These are phyloP conservation scores for Gnatocerus cornutus DNA, from an alignment of 2,888 invertebrate genomes.

Conservation along the genomic window DNA sequence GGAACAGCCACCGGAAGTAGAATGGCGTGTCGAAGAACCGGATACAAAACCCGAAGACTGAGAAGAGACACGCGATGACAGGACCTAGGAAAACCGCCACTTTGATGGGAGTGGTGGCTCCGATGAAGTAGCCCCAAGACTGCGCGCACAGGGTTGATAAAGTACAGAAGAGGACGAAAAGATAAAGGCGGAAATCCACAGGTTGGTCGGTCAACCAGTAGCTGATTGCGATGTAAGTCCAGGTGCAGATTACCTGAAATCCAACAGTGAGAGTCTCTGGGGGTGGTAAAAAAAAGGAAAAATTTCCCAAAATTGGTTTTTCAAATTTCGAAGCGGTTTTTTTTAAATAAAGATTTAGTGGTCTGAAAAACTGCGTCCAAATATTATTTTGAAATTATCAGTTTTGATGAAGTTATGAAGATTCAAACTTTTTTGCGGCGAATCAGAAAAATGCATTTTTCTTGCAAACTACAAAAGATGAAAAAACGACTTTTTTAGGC, in stretches of 20 bases:
- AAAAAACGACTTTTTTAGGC: too few species aligned
- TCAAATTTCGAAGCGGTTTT: too few species aligned
- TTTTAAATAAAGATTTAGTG: too few species aligned
- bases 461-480: too few species aligned
- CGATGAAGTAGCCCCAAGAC: slow-evolving; percentile 92
- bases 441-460: too few species aligned
- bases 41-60: slow-evolving; percentile 95
- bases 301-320: too few species aligned
- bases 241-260: slow-evolving; percentile 85
- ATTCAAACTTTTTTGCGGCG: too few species aligned
- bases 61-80: slow-evolving; percentile 90
- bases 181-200: slow-evolving; percentile 85
- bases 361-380: too few species aligned
- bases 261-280: too few species aligned
- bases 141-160: slow-evolving; percentile 91
- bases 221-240: slow-evolving; percentile 86
- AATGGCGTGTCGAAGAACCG: slow-evolving; percentile 90
- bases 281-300: too few species aligned
- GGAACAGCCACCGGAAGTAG: slow-evolving; percentile 90
- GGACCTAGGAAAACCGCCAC: slow-evolving; percentile 96
- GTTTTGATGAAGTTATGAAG: too few species aligned
- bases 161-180: slow-evolving; percentile 84
- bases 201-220: slow-evolving; percentile 93
- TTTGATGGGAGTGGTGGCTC: slow-evolving; percentile 90
- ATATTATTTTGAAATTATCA: too few species aligned